These are phyloP conservation scores for Imbricaverruca yamaguchii DNA, from an alignment of 2,888 invertebrate genomes.

Conservation along the genomic window DNA sequence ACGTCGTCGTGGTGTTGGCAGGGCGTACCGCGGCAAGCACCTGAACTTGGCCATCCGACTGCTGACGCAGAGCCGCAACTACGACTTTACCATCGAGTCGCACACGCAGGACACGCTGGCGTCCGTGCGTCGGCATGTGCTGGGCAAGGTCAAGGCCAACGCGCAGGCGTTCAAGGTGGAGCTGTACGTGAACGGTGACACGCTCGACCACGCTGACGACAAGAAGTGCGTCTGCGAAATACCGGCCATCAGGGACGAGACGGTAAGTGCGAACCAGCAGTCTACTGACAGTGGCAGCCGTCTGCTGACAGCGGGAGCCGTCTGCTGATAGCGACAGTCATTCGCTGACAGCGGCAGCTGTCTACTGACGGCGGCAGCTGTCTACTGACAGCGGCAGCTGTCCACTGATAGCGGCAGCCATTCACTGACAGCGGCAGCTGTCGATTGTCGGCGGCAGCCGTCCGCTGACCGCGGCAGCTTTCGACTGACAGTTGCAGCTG, in stretches of 20 bases:
- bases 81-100: conserved; percentile 82
- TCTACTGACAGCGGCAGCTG: no score
- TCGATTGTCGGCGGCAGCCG: no score
- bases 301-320: no score
- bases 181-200: conserved; percentile 79
- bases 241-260: conserved; percentile 71
- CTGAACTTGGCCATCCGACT: conserved; percentile 77
- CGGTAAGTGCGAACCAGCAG: conserved; percentile 50
- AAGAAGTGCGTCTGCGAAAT: conserved; percentile 77
- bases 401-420: no score
- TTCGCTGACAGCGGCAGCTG: no score
- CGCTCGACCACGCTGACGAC: conserved; percentile 78
- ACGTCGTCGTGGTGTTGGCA: conserved; percentile 37
- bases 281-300: no score
- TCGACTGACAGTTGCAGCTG: no score
- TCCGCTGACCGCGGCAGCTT: no score
- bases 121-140: conserved; percentile 68
- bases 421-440: no score
- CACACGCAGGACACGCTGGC: conserved; percentile 92
- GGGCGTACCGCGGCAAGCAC: conserved; percentile 85
- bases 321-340: no score
- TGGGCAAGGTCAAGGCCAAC: conserved; percentile 54
- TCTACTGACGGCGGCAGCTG: no score
- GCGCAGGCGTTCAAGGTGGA: conserved; percentile 70
- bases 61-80: conserved; percentile 68